Base-by-base conservation (phyloP, 2,888 invertebrate species). In the Xestia xanthographa region DNA sequence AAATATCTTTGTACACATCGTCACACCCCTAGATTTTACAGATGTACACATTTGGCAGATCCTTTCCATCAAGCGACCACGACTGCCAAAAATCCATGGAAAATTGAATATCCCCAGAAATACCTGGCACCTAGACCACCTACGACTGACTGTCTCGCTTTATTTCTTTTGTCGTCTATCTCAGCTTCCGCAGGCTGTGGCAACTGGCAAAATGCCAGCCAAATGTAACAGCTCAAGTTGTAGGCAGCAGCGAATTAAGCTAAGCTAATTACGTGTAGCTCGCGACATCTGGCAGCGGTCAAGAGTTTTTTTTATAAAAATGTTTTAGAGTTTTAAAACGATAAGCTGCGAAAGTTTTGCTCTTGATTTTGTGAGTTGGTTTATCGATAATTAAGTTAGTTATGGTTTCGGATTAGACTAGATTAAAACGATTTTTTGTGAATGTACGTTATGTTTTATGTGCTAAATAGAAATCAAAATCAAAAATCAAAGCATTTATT, bases 131-230 rank as follows among this genome's bases (percentile, higher is more conserved):
- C 9, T 76, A 70, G 77, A 53, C 71, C 74, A 69, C 85, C 87
- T 87, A 88, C 84, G 68, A 75, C 70, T 86, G 88, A 87, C 88
- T 89, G 84, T 84, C 70, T 82, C 80, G 87, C 86, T 91, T 91
- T 93, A 91, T 92, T 92, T 92, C 92, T 94, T 93, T 92, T 92
- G 92, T 93, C 89, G 84, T 89, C 87, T 94, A 94, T 94, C 93
- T 91, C 74, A 71, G 86, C 88, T 90, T 89, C 86, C 88, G 88
- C 93, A 94, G 93, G 90, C 92, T 89, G 88, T 77, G 84, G 87
- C 77, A 86, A 82, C 87, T 94, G 94, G 94, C 93, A 75, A 48
- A 70, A 80, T 70, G 94, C 94, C 94, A 94, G 83, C 82, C 68
- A 70, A 82, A 74, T 78, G 79, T 79, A 58, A 68, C 84, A 86